phyloP scores from a whole-genome alignment of 1,140 invertebrate species.

The Diuraphis noxia region DNA sequence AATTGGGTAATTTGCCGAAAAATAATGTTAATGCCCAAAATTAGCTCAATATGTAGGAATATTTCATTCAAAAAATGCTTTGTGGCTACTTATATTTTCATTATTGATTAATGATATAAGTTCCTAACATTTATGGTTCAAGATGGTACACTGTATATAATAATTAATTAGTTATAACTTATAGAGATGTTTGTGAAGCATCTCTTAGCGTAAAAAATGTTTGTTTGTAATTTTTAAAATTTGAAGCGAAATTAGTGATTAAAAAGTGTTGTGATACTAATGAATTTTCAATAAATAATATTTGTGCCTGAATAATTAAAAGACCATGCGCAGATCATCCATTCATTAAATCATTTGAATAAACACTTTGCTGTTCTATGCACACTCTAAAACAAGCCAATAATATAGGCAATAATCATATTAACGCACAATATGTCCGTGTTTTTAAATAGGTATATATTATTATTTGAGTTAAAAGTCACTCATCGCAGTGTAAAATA shows the following conservation, averaged over 20 bases:
- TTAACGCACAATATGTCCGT: neutral
- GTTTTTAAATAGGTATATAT: neutral
- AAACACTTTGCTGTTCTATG: neutral
- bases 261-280: neutral
- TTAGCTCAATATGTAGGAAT: too few species aligned
- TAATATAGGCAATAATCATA: neutral
- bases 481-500: neutral
- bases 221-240: neutral
- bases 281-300: too few species aligned
- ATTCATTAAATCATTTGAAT: neutral
- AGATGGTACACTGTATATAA: too few species aligned
- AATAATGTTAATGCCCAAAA: too few species aligned
- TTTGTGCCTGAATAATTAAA: neutral
- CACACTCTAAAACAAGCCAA: neutral
- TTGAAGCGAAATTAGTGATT: fast-evolving
- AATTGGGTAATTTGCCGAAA: too few species aligned
- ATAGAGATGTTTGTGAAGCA: too few species aligned
- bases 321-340: neutral
- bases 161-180: too few species aligned
- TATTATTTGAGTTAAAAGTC: neutral
- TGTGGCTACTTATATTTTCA: too few species aligned
- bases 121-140: too few species aligned
- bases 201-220: too few species aligned
- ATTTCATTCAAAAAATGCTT: too few species aligned
- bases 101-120: too few species aligned